These are phyloP conservation scores for Seira ritae DNA, from an alignment of 2,888 invertebrate species.

Conservation along the genomic window DNA sequence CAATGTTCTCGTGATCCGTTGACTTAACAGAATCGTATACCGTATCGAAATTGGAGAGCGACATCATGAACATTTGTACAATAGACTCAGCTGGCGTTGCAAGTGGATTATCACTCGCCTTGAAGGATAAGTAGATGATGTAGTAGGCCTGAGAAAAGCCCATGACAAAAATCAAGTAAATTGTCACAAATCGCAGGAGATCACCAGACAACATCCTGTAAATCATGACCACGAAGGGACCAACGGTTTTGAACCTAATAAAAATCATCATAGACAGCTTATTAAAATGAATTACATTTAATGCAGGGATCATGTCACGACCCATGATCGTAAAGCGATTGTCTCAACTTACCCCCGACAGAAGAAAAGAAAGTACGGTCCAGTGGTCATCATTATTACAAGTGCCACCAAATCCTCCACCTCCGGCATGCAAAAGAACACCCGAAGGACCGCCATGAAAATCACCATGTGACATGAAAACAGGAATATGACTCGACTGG, in stretches of 20 bases:
- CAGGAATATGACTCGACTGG: conserved; percentile 94
- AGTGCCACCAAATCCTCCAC: conserved; percentile 95
- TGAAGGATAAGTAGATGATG: conserved; percentile 92
- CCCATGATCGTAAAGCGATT: too few relatives aligned
- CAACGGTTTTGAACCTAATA: conserved; percentile 95
- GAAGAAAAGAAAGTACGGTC: conserved; percentile 97
- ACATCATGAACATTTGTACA: conserved; percentile 99
- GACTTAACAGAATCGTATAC: conserved; percentile 93
- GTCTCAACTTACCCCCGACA: conserved; percentile 80
- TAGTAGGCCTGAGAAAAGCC: conserved; percentile 98
- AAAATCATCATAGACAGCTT: conserved; percentile 22
- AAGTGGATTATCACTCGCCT: conserved; percentile 90
- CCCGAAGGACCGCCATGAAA: conserved; percentile 87
- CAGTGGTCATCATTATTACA: conserved; percentile 95
- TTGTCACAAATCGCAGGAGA: conserved; percentile 94
- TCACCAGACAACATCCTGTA: conserved; percentile 99
- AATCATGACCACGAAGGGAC: conserved; percentile 99
- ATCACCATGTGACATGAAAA: conserved; percentile 94
- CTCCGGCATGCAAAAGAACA: conserved; percentile 87
- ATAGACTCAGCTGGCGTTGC: conserved; percentile 95
- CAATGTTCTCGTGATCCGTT: conserved; percentile 91
- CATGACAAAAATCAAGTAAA: conserved; percentile 97
- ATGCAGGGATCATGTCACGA: too few relatives aligned
- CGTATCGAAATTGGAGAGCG: conserved; percentile 96
- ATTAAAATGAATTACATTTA: conserved; percentile 42